These are phyloP conservation scores for Drepana falcataria DNA, from an alignment of 2,888 invertebrate genomes.

Conservation along the genomic window DNA sequence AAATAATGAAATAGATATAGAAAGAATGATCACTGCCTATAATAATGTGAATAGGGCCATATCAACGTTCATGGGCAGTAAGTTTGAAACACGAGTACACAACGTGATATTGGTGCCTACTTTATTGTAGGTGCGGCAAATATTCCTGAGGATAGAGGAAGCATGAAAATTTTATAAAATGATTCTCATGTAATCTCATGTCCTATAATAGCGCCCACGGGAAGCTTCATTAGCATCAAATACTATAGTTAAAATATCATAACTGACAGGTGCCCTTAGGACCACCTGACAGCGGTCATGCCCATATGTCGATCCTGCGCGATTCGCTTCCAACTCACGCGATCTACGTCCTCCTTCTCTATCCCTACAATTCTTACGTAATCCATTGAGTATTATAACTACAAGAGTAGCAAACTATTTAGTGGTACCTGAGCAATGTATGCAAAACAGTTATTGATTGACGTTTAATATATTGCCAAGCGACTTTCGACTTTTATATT, in stretches of 20 bases:
- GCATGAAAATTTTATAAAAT: no score
- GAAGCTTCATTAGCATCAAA: no score
- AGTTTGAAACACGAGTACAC: no score
- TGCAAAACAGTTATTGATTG: neutral
- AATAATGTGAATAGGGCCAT: no score
- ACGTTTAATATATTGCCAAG: neutral
- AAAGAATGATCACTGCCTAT: no score
- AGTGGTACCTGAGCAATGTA: neutral
- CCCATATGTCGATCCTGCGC: constrained; percentile 58
- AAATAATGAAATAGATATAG: no score
- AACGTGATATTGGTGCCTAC: no score
- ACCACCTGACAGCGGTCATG: constrained; percentile 70
- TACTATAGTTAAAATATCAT: constrained; percentile 15
- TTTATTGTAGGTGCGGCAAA: no score
- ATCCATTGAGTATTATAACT: neutral
- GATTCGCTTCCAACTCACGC: constrained; percentile 38
- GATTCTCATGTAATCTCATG: no score
- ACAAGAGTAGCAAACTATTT: neutral
- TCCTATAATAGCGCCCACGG: no score
- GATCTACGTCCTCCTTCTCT: constrained; percentile 30
- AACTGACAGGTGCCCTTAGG: constrained; percentile 60
- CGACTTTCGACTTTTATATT: neutral
- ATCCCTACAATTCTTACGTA: constrained; percentile 2
- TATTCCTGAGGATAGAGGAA: no score
- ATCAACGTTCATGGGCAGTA: no score